Evolutionary conservation across 2,113 vertebrate species (phyloP).

Genomic region (Xiphophorus hellerii): DNA sequence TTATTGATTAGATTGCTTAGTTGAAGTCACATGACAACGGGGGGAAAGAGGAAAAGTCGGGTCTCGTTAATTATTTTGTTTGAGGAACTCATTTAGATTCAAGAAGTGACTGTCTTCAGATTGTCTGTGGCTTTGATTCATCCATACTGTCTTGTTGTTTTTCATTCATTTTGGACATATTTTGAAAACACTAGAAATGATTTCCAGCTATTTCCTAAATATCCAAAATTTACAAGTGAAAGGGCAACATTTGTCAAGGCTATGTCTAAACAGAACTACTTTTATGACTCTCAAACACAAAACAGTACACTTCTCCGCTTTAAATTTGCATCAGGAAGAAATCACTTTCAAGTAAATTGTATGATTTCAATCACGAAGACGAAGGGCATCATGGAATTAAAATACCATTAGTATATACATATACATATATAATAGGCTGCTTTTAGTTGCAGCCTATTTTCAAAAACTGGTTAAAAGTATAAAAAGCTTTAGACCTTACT

Average conservation of each 20-base stretch:
- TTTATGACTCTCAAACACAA: constrained; percentile 26
- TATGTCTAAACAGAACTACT: not conserved
- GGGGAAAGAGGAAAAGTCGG: not conserved
- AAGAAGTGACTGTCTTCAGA: not conserved
- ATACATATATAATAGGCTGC: constrained; percentile 13
- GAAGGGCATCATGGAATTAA: constrained; percentile 47
- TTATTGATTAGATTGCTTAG: not conserved
- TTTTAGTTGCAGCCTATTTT: constrained; percentile 24
- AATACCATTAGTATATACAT: constrained; percentile 50
- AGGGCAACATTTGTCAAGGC: too few relatives aligned
- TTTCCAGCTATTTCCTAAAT: too few relatives aligned
- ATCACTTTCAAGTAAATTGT: constrained; percentile 34
- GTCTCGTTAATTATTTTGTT: constrained; percentile 2
- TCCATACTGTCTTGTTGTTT: not conserved
- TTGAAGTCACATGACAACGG: not conserved
- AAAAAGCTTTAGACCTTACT: constrained; percentile 2
- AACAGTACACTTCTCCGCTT: constrained; percentile 7
- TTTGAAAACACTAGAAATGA: too few relatives aligned
- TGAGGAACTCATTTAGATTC: not conserved
- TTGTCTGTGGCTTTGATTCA: not conserved
- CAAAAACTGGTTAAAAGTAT: constrained; percentile 6
- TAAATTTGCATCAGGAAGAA: constrained; percentile 18
- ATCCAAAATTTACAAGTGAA: too few relatives aligned
- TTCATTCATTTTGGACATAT: not conserved
- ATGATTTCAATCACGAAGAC: constrained; percentile 29